Conservation (phyloP, 2,888 invertebrate species). For the Sesia apiformis region DNA sequence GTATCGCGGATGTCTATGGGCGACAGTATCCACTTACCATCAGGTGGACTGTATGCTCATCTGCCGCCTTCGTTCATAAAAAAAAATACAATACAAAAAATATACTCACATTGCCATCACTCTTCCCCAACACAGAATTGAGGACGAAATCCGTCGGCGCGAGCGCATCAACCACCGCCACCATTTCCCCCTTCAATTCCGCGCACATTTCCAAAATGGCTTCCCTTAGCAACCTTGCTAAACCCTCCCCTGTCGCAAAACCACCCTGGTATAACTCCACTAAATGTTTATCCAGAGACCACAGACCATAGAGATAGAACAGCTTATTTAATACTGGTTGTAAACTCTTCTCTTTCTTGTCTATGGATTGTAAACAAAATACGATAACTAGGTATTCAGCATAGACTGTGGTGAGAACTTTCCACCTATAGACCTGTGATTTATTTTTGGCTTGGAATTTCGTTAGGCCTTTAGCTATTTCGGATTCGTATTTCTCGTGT, state of each 20-base stretch:
- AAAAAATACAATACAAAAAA: background rate
- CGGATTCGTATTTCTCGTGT: constrained; percentile 72
- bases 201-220: constrained; percentile 80
- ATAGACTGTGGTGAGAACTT: constrained; percentile 83
- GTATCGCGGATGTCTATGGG: no score
- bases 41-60: no score
- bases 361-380: constrained; percentile 65
- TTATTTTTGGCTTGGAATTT: constrained; percentile 86
- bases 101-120: constrained; percentile 84
- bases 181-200: constrained; percentile 82
- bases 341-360: constrained; percentile 41
- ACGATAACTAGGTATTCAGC: constrained; percentile 80
- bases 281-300: constrained; percentile 79
- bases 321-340: constrained; percentile 65
- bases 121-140: constrained; percentile 88
- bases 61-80: background rate
- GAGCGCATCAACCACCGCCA: constrained; percentile 87
- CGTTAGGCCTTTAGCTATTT: constrained; percentile 73
- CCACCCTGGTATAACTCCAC: constrained; percentile 82
- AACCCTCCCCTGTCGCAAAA: constrained; percentile 63
- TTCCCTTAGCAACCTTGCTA: constrained; percentile 77
- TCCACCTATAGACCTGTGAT: constrained; percentile 87
- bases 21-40: no score
- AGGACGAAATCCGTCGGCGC: constrained; percentile 93
- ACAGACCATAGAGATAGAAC: constrained; percentile 51